Conservation (phyloP, 2,888 invertebrate species). For the Oasisia sp. region DNA sequence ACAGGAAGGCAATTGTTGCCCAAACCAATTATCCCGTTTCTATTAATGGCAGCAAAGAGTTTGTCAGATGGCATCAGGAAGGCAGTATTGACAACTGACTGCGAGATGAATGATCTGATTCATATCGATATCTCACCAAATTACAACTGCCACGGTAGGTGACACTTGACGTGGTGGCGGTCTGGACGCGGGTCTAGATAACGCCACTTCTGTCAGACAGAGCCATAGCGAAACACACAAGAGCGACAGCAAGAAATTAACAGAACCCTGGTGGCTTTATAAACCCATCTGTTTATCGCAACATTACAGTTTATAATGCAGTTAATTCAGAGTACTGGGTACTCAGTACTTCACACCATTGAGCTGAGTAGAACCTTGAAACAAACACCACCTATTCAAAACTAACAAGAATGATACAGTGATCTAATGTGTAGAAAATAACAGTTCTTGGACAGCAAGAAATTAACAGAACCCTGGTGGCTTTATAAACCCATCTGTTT, state of each 20-base stretch:
- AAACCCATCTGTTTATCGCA: neutral
- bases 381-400: too few species aligned
- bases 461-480: neutral
- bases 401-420: too few species aligned
- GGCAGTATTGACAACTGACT: neutral
- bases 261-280: neutral
- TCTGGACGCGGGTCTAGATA: neutral
- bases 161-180: neutral
- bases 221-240: neutral
- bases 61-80: slow-evolving; percentile 10
- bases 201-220: neutral
- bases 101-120: neutral
- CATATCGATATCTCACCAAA: slow-evolving; percentile 12
- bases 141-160: neutral
- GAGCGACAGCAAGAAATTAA: neutral
- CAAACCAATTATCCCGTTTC: neutral
- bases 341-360: too few species aligned
- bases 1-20: neutral
- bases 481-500: neutral
- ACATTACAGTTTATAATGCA: neutral
- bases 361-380: too few species aligned
- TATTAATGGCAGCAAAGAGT: slow-evolving; percentile 10
- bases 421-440: too few species aligned
- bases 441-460: too few species aligned
- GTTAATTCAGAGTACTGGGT: too few species aligned